Evolutionary conservation across 2,888 invertebrate species (phyloP).

Genomic region (Amiota communis): DNA sequence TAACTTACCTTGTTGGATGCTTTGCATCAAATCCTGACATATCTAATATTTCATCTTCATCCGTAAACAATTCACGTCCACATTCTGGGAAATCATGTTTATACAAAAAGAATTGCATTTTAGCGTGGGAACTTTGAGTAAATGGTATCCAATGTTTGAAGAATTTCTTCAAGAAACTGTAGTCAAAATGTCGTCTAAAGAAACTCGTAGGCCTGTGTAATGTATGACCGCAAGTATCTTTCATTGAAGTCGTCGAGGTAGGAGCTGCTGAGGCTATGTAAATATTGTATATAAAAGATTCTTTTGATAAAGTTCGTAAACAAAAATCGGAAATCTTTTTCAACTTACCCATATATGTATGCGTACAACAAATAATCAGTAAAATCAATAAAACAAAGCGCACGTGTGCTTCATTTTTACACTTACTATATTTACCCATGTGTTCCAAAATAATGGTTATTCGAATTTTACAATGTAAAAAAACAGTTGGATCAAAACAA

Average conservation of each 20-base stretch:
- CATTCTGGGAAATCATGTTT: slow-evolving; percentile 68
- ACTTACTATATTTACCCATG: background rate
- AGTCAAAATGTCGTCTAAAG: slow-evolving; percentile 59
- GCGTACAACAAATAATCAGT: background rate
- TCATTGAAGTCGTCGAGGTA: slow-evolving; percentile 34
- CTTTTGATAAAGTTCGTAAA: background rate
- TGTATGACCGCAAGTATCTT: slow-evolving; percentile 58
- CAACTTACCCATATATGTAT: background rate
- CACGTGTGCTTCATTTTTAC: background rate
- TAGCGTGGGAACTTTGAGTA: slow-evolving; percentile 53
- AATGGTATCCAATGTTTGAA: slow-evolving; percentile 67
- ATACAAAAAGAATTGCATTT: slow-evolving; percentile 69
- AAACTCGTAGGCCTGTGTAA: slow-evolving; percentile 55
- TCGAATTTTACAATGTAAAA: too few relatives aligned
- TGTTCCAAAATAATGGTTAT: background rate
- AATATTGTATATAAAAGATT: background rate
- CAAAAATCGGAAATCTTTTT: background rate
- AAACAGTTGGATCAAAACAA: too few relatives aligned
- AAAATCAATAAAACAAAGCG: background rate
- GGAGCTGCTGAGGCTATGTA: slow-evolving; percentile 22
- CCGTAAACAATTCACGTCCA: slow-evolving; percentile 63
- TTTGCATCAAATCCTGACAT: slow-evolving; percentile 65
- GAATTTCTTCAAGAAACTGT: slow-evolving; percentile 65
- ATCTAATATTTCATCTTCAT: slow-evolving; percentile 58
- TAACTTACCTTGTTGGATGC: slow-evolving; percentile 68